phyloP scores from a whole-genome alignment of 2,113 vertebrate genomes.

The Oryzias woworae region DNA sequence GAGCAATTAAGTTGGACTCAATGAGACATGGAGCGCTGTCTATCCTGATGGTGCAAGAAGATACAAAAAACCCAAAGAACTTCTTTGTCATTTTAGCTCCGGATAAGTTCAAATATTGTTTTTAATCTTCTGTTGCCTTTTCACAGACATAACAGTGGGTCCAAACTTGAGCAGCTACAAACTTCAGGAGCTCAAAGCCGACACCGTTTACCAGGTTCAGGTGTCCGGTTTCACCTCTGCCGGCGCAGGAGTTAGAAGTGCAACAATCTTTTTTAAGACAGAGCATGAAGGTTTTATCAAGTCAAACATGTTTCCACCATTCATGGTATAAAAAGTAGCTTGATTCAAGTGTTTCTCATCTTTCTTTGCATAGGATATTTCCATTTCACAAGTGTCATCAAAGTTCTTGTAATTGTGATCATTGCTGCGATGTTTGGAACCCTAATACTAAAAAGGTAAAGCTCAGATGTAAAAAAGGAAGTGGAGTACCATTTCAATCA shows the following conservation, averaged over 20 bases:
- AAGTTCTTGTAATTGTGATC: constrained; percentile 8
- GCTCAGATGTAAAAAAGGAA: background rate
- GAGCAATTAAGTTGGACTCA: no score
- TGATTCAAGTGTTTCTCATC: background rate
- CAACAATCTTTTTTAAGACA: constrained; percentile 44
- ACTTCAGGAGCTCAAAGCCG: constrained; percentile 63
- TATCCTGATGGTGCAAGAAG: no score
- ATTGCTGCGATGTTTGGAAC: constrained; percentile 36
- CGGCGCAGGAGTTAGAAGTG: constrained; percentile 74
- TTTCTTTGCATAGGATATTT: constrained; percentile 25
- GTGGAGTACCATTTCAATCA: background rate
- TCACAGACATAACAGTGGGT: constrained; percentile 73
- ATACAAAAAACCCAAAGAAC: no score
- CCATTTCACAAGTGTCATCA: constrained; percentile 2
- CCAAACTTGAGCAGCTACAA: constrained; percentile 51
- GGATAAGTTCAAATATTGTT: background rate
- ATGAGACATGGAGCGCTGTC: no score
- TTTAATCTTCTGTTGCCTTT: background rate
- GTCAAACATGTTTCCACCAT: background rate
- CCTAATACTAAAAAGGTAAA: constrained; percentile 64
- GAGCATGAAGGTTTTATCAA: constrained; percentile 35
- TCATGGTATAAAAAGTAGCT: background rate
- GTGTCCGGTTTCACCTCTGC: constrained; percentile 78
- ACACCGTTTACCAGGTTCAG: constrained; percentile 66
- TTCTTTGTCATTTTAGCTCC: no score